Percentiles rank a stretch among this genome's conserved stretches.
Conservation (phyloP, 2,113 vertebrate genomes). For the Xenopus borealis region DNA sequence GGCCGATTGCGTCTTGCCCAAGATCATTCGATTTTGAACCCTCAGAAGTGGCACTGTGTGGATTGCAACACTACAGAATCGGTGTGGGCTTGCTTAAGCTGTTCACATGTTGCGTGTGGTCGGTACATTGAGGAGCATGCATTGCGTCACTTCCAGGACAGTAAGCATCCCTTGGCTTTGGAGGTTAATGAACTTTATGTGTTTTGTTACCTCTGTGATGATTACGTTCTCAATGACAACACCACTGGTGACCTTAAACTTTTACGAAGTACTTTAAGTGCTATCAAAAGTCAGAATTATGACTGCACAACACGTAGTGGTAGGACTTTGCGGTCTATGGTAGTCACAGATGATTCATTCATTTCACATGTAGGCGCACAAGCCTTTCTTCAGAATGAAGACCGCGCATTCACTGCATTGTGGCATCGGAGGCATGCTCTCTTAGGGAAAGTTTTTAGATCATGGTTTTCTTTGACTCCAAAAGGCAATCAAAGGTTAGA, state of each 20-base stretch:
- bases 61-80: slow-evolving; percentile 89
- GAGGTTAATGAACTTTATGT: slow-evolving; percentile 88
- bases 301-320: slow-evolving; percentile 81
- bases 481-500: slow-evolving; percentile 70
- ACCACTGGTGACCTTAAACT: slow-evolving; percentile 82
- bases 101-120: slow-evolving; percentile 86
- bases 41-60: slow-evolving; percentile 89
- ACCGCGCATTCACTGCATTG: slow-evolving; percentile 82
- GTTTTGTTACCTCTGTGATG: slow-evolving; percentile 91
- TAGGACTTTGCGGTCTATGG: slow-evolving; percentile 70
- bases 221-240: slow-evolving; percentile 92
- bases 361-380: slow-evolving; percentile 64
- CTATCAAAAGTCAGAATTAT: slow-evolving; percentile 86
- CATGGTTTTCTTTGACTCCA: slow-evolving; percentile 81
- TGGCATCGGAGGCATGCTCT: slow-evolving; percentile 83
- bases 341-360: slow-evolving; percentile 58
- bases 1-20: slow-evolving; percentile 80
- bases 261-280: slow-evolving; percentile 78
- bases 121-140: slow-evolving; percentile 90
- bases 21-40: slow-evolving; percentile 88
- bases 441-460: slow-evolving; percentile 81
- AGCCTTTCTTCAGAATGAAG: slow-evolving; percentile 73
- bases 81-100: slow-evolving; percentile 88
- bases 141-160: slow-evolving; percentile 86
- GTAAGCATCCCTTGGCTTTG: slow-evolving; percentile 79